Conservation (phyloP, 2,888 invertebrate genomes). For the Campoplex nolae region DNA sequence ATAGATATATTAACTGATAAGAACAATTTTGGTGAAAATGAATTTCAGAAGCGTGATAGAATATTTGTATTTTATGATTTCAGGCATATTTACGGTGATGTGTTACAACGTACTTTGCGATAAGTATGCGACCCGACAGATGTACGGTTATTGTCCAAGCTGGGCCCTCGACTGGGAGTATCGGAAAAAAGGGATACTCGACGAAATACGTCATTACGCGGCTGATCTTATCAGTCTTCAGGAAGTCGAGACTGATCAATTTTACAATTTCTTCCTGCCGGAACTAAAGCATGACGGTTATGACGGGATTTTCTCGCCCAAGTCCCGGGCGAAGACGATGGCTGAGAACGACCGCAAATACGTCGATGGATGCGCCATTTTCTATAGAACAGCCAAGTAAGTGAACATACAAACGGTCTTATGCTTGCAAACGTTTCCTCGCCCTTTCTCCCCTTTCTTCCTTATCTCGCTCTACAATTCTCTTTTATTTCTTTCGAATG, state of each 20-base stretch:
- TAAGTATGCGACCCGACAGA: conserved; percentile 99
- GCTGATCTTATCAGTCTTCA: conserved; percentile 98
- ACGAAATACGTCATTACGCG: conserved; percentile 97
- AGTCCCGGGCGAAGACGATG: conserved; percentile 99
- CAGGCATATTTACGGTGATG: conserved; percentile 99
- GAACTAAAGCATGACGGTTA: conserved; percentile 96
- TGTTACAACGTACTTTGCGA: conserved; percentile 99
- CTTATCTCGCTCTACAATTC: conserved; percentile 13
- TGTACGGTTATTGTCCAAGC: conserved; percentile 99
- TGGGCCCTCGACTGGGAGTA: conserved; percentile 99
- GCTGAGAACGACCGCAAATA: conserved; percentile 97
- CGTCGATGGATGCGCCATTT: conserved; percentile 99
- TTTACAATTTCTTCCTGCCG: conserved; percentile 97
- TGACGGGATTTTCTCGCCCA: conserved; percentile 98
- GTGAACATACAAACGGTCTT: conserved; percentile 78
- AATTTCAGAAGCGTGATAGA: not conserved
- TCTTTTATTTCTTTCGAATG: conserved; percentile 32
- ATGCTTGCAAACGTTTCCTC: conserved; percentile 23
- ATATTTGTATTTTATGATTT: conserved; percentile 75
- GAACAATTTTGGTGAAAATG: not conserved
- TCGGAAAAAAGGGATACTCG: conserved; percentile 98
- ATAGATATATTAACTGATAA: not conserved
- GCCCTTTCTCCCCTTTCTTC: conserved; percentile 2
- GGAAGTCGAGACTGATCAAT: conserved; percentile 99
- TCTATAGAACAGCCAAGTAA: conserved; percentile 97